phyloP scores from a whole-genome alignment of 2,113 vertebrate genomes.

The Leptocoma aspasia region DNA sequence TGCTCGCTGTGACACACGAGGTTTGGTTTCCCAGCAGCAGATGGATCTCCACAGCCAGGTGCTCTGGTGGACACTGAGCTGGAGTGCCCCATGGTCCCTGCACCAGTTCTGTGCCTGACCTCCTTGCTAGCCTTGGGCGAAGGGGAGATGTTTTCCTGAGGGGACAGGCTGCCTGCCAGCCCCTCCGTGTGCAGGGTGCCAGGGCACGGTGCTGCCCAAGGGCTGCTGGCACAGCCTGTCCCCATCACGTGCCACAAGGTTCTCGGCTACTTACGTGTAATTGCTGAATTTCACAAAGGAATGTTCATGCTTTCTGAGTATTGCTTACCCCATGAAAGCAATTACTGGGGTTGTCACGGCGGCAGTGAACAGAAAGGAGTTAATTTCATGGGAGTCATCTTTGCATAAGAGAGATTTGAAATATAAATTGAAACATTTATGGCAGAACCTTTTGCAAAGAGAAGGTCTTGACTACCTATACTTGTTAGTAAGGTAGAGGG shows the following conservation, averaged over 20 bases:
- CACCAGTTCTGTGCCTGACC: rapidly evolving
- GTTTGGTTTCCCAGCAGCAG: not conserved
- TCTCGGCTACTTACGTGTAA: not conserved
- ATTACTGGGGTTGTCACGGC: not conserved
- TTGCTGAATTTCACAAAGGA: conserved; percentile 12
- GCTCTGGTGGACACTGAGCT: not conserved
- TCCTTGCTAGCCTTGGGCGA: rapidly evolving
- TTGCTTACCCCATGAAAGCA: conserved; percentile 44
- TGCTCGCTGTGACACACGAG: rapidly evolving
- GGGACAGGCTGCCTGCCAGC: not conserved
- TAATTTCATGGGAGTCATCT: conserved; percentile 44
- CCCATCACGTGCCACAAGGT: rapidly evolving
- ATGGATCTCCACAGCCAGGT: rapidly evolving
- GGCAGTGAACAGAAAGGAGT: not conserved
- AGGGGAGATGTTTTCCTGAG: not conserved
- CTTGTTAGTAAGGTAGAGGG: not conserved
- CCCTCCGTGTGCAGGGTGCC: rapidly evolving
- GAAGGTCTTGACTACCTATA: not conserved
- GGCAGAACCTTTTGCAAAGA: conserved; percentile 8
- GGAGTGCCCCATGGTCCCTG: not conserved
- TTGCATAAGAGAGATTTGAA: conserved; percentile 2
- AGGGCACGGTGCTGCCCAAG: rapidly evolving
- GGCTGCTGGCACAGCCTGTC: not conserved
- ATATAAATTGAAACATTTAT: conserved; percentile 33
- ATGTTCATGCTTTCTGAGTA: not conserved